A percentile compares a stretch with the other conserved stretches of the same genome.
These are phyloP conservation scores for Cistogaster globosa DNA, from an alignment of 2,888 invertebrate genomes.

Conservation along the genomic window DNA sequence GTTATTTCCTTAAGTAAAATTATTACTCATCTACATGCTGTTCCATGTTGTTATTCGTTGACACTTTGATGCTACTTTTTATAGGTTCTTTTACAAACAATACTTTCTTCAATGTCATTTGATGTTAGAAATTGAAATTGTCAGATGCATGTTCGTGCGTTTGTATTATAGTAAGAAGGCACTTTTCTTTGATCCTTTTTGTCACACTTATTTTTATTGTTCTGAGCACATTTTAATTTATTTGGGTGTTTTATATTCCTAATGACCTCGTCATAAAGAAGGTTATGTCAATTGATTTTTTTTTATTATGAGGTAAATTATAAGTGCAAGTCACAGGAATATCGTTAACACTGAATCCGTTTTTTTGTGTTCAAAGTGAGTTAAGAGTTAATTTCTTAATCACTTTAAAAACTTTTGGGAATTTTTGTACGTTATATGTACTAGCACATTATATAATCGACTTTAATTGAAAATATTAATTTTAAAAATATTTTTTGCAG, in stretches of 20 bases:
- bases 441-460: too few species aligned
- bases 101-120: slow-evolving; percentile 74
- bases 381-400: too few species aligned
- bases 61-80: slow-evolving; percentile 72
- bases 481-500: too few species aligned
- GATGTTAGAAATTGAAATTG: slow-evolving; percentile 54
- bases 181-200: slow-evolving; percentile 50
- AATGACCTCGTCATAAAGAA: slow-evolving; percentile 73
- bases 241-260: slow-evolving; percentile 67
- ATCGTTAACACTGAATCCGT: background rate
- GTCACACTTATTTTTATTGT: slow-evolving; percentile 68
- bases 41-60: slow-evolving; percentile 71
- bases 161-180: slow-evolving; percentile 6
- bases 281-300: background rate
- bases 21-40: slow-evolving; percentile 46
- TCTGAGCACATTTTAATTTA: slow-evolving; percentile 21
- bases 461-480: too few species aligned
- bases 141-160: background rate
- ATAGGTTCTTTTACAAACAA: slow-evolving; percentile 6
- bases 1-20: slow-evolving; percentile 60
- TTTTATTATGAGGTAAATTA: background rate
- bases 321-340: background rate
- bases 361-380: background rate
- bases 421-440: too few species aligned
- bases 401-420: too few species aligned